Percentiles rank a stretch among this genome's conserved stretches.
phyloP scores from a whole-genome alignment of 2,113 vertebrate species.

The Nanorana parkeri region DNA sequence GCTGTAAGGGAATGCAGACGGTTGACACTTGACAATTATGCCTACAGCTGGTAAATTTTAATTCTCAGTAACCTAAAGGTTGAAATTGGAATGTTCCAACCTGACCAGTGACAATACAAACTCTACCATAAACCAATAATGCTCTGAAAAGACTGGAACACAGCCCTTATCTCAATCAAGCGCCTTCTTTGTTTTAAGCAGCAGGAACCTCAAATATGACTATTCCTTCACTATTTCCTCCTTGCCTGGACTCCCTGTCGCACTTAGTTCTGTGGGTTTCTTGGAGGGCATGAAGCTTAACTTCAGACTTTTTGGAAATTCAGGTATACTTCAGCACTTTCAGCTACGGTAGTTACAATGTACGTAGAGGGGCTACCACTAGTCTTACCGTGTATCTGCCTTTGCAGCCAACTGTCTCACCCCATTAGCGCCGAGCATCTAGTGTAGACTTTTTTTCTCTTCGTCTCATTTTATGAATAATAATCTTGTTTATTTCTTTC shows the following conservation, averaged over 20 bases:
- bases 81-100: too few relatives aligned
- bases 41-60: too few relatives aligned
- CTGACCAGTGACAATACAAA: too few relatives aligned
- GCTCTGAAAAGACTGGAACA: too few relatives aligned
- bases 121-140: too few relatives aligned
- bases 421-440: conserved; percentile 65
- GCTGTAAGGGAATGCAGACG: too few relatives aligned
- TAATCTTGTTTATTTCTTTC: conserved; percentile 36
- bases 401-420: conserved; percentile 64
- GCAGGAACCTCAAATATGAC: conserved; percentile 5
- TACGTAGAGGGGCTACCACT: conserved; percentile 62
- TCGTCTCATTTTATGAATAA: conserved; percentile 43
- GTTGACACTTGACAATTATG: too few relatives aligned
- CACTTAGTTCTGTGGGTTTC: neutral
- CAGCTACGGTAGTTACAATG: conserved; percentile 60
- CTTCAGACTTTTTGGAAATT: conserved; percentile 18
- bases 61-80: too few relatives aligned
- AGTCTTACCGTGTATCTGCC: conserved; percentile 66
- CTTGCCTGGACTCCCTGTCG: conserved; percentile 11
- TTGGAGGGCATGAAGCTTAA: neutral
- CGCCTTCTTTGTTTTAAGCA: conserved; percentile 10
- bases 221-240: neutral
- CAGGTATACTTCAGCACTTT: conserved; percentile 63
- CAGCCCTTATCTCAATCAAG: too few relatives aligned
- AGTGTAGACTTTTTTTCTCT: conserved; percentile 70